Evolutionary conservation across 2,888 invertebrate genomes (phyloP).

Genomic region (Drosophila neoperkinsi): DNA sequence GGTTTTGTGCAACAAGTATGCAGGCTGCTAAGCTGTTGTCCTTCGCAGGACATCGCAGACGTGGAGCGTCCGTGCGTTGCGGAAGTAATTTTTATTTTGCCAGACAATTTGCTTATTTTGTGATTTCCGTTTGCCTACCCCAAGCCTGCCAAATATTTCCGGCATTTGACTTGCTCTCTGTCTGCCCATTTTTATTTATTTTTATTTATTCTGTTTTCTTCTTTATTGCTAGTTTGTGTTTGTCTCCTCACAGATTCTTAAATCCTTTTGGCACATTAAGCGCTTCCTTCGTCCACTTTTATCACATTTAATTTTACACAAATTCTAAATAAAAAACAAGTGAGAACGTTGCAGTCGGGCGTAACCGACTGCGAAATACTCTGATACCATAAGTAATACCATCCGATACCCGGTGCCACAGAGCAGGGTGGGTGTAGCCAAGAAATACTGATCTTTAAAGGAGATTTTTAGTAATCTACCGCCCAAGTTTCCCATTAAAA

Average conservation of each 20-base stretch:
- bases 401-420: background rate
- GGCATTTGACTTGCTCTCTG: slow-evolving; percentile 64
- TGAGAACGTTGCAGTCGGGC: background rate
- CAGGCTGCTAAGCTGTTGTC: slow-evolving; percentile 23
- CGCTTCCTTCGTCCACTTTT: slow-evolving; percentile 9
- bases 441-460: background rate
- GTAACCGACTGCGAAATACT: background rate
- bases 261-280: slow-evolving; percentile 53
- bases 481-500: background rate
- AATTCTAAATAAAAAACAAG: background rate
- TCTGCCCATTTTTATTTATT: slow-evolving; percentile 20
- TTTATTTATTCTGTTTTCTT: slow-evolving; percentile 4
- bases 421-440: background rate
- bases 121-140: slow-evolving; percentile 82
- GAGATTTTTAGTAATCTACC: background rate
- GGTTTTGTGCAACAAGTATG: slow-evolving; percentile 55
- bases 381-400: background rate
- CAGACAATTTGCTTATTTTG: slow-evolving; percentile 85
- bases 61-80: slow-evolving; percentile 70
- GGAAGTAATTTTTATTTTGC: slow-evolving; percentile 85
- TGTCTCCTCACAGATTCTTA: slow-evolving; percentile 10
- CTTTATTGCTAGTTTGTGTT: slow-evolving; percentile 6
- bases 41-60: slow-evolving; percentile 41
- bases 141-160: slow-evolving; percentile 78
- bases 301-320: slow-evolving; percentile 31